phyloP scores from a whole-genome alignment of 2,797 vertebrate genomes.

The Rhynchonycteris naso region DNA sequence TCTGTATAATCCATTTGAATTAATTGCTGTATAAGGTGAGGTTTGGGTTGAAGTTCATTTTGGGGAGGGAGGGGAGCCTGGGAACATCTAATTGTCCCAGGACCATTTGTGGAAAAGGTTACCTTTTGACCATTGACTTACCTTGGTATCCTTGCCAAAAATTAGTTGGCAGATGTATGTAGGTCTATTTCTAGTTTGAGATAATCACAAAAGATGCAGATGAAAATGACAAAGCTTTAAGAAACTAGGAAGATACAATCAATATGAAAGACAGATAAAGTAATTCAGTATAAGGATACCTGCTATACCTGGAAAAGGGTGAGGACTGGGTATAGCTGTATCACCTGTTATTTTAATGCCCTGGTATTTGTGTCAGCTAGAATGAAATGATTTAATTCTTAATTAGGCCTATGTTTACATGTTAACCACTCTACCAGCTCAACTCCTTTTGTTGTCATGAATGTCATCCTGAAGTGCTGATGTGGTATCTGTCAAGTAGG shows the following conservation, averaged over 20 bases:
- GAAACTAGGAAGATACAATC: constrained; percentile 17
- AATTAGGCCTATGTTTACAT: background rate
- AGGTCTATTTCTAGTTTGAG: background rate
- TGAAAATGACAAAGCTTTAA: background rate
- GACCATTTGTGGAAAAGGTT: background rate
- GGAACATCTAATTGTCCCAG: background rate
- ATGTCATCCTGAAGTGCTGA: background rate
- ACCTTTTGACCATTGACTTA: background rate
- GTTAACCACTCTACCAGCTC: background rate
- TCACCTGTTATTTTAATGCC: background rate
- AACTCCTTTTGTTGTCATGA: background rate
- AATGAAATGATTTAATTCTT: background rate
- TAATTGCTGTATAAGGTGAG: background rate
- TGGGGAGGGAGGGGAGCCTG: no score
- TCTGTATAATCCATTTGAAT: background rate
- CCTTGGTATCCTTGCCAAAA: background rate
- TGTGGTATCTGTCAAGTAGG: background rate
- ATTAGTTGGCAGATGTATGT: background rate
- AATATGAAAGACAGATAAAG: background rate
- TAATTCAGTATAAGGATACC: background rate
- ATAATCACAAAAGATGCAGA: background rate
- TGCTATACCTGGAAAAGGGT: background rate
- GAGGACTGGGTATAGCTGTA: background rate
- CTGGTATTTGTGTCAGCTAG: background rate
- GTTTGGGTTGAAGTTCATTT: background rate